Evolutionary conservation across 2,113 vertebrate species (phyloP), one percentile per base, ranked within the genome.

Genomic region (Rhinogobius similis): DNA sequence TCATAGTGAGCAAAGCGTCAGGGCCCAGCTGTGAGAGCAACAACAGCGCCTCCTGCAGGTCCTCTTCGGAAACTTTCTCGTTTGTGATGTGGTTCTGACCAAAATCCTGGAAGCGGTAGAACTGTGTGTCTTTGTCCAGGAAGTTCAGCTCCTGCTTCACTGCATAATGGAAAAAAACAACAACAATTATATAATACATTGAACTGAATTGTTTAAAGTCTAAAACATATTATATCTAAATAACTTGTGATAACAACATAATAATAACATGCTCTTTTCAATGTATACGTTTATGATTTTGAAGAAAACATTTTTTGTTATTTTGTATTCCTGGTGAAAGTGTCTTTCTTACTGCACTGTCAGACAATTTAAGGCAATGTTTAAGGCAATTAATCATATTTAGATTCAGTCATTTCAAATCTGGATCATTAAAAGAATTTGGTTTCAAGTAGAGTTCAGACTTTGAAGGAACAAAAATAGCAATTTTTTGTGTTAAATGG

Each of bases 131-230:
- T 82, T 94, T 95, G 89, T 99, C 97, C 64, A 94, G 95, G 89
- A 98, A 98, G 86, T 96, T 95, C 86, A 95, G 88, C 84, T 97
- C 96, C 1, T 95, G 94, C 90, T 93, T 96, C 79, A 97, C 97
- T 99, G 79, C 5, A 86, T 69, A 44, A 29, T 77, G 59, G 20
- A 43, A 43, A 29, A 75, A 62, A 16, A 75, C 18, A 72, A 27
- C 43, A 20, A 18, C 16, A n/a, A n/a, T n/a, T n/a, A n/a, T n/a
- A 1, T 46, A 16, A 18, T 16, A 46, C 13, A 3, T 41, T 41
- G 39, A 41, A 41, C 5, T 46, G 43, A 46, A 46, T 5, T 20
- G 16, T 18, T 20, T 46, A 46, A 46, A 46, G 43, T 7, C 43
- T 5, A n/a, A 46, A 16, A 46, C 12, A 14, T 44, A 6, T 46